A percentile compares a stretch with the other conserved stretches of the same genome.
These are phyloP conservation scores for Nezara viridula DNA, from an alignment of 2,888 invertebrate species.

Conservation along the genomic window DNA sequence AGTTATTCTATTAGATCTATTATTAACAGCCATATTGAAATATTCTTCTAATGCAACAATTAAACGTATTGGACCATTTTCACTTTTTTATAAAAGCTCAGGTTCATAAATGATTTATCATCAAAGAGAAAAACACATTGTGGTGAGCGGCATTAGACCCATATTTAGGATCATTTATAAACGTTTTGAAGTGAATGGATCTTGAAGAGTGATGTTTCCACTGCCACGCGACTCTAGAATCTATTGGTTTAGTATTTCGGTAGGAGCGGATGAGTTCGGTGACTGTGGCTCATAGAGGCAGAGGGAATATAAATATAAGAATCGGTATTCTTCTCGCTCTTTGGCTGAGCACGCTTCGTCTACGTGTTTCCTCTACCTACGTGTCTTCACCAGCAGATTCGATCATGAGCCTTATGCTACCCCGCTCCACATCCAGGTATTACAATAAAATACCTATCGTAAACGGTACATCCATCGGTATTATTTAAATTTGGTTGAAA, in stretches of 20 bases:
- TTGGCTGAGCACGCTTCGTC: slow-evolving; percentile 5
- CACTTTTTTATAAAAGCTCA: too few relatives aligned
- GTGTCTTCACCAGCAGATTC: not conserved
- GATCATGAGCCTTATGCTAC: not conserved
- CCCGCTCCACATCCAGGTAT: not conserved
- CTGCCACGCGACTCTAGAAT: not conserved
- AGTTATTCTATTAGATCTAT: too few relatives aligned
- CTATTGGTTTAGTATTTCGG: slow-evolving; percentile 10
- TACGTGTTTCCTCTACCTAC: slow-evolving; percentile 41
- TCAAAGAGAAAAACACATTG: too few relatives aligned
- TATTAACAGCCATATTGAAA: too few relatives aligned
- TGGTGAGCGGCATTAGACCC: too few relatives aligned
- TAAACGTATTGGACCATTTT: too few relatives aligned
- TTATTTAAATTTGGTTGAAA: too few relatives aligned
- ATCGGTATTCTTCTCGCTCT: not conserved
- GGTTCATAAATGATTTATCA: too few relatives aligned
- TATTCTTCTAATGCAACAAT: too few relatives aligned
- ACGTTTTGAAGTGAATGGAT: not conserved
- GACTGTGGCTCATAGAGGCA: not conserved
- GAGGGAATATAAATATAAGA: not conserved
- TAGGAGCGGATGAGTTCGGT: slow-evolving; percentile 32
- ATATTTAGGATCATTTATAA: too few relatives aligned
- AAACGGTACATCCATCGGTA: not conserved
- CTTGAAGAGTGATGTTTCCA: not conserved
- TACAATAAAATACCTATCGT: not conserved